A percentile compares a stretch with the other conserved stretches of the same genome.
Conservation (phyloP, 2,113 vertebrate genomes). For the Carollia perspicillata region DNA sequence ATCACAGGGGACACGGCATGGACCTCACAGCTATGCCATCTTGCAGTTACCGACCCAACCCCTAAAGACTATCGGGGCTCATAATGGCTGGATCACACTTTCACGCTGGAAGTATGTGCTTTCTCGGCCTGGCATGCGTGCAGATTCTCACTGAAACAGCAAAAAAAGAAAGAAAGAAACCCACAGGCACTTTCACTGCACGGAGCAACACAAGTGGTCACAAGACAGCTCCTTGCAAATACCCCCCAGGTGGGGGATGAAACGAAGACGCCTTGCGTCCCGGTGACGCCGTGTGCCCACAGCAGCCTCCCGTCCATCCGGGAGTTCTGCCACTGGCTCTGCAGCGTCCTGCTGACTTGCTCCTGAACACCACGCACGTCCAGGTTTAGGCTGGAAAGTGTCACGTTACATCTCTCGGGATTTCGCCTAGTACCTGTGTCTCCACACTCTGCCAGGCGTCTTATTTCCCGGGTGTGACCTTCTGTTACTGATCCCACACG, state of each 20-base stretch:
- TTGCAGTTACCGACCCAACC: not conserved
- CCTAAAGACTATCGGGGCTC: not conserved
- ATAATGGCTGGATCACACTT: not conserved
- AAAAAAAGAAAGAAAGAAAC: not conserved
- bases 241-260: not conserved
- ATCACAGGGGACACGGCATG: fast-evolving
- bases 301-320: too few relatives aligned
- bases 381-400: not conserved
- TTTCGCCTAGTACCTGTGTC: not conserved
- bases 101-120: not conserved
- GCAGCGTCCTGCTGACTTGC: not conserved
- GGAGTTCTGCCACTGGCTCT: not conserved
- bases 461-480: not conserved
- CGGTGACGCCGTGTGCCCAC: not conserved
- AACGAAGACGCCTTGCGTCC: not conserved
- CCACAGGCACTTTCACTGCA: not conserved
- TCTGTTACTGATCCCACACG: not conserved
- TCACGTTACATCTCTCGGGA: too few relatives aligned
- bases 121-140: not conserved
- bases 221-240: not conserved
- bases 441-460: not conserved
- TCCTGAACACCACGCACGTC: not conserved
- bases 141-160: not conserved
- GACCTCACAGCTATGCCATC: not conserved
- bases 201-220: not conserved